Evolutionary conservation across 2,888 invertebrate genomes (phyloP), one percentile per base, ranked within the genome.

Genomic region (Xestia sexstrigata): DNA sequence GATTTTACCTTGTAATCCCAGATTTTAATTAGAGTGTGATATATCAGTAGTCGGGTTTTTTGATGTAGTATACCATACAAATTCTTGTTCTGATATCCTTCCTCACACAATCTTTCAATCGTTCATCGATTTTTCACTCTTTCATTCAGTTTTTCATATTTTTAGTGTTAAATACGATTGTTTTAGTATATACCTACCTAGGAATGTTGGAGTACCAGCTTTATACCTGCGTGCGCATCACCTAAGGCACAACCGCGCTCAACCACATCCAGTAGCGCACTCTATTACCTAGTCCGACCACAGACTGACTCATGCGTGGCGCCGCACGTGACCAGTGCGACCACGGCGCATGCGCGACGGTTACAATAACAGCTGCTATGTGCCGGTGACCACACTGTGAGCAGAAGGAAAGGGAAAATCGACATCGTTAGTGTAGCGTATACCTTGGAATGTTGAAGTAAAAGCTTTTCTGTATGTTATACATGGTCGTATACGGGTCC

Each of bases 221-320:
- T 0, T n/a, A 55, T 60, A 60, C 17, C 58, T 58, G 58, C 17
- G 17, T 26, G 6, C 55, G 55, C 58, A 15, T 7, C 15, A 58
- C 9, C 5, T 1, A 30, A 60, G 17, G 4, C 60, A 30, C 60
- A 60, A 20, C 60, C 35, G 5, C 35, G 30, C 11, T 62, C 6
- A 20, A 23, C 76, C 82, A 70, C 77, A 73, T 77, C 82, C 9
- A 81, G 82, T 62, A 23, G 1, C n/a, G 6, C 35, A 55, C 26
- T 49, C 1, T 1, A 15, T 23, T 0, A 15, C 26, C 26, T 5
- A 42, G n/a, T 52, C 8, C 55, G 26, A 55, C 68, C 52, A 26
- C 62, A 55, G 66, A 47, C 45, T 82, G 82, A 82, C 47, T 81
- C 77, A 81, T 49, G 81, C 82, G 82, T 58, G 23, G 47, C 62